Evolutionary conservation across 37 sponge, comb jelly and placozoan species (phyloP).

Genomic region (Spongilla lacustris): DNA sequence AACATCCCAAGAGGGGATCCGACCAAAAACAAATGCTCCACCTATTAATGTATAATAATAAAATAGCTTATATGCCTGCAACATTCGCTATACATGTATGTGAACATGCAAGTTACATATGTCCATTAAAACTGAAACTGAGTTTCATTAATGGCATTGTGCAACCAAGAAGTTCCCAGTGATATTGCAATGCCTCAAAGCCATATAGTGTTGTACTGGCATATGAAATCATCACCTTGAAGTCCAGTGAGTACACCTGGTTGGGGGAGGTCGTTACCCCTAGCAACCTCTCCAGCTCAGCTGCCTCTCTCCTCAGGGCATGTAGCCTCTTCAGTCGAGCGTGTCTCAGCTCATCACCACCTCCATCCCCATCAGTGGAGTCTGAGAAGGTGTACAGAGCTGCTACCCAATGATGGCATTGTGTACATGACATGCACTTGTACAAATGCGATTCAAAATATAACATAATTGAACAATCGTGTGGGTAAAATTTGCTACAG

Average conservation of each 20-base stretch:
- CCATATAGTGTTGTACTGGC: neutral
- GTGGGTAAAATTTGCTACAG: too few species aligned
- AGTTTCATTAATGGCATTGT: too few species aligned
- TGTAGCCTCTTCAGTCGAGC: constrained; percentile 16
- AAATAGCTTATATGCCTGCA: too few species aligned
- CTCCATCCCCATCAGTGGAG: neutral
- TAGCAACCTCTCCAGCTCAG: constrained; percentile 64
- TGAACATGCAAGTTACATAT: too few species aligned
- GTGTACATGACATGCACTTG: too few species aligned
- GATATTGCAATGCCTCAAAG: too few species aligned
- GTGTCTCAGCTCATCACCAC: neutral
- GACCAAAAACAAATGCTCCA: constrained; percentile 89
- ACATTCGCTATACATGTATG: too few species aligned
- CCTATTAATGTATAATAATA: constrained; percentile 11
- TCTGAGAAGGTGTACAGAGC: neutral
- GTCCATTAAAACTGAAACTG: too few species aligned
- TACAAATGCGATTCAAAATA: too few species aligned
- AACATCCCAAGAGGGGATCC: constrained; percentile 90
- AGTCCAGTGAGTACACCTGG: neutral
- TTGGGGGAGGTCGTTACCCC: neutral
- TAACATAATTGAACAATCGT: too few species aligned
- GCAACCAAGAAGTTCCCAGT: too few species aligned
- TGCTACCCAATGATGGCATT: too few species aligned
- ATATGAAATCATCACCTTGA: neutral
- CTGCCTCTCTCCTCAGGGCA: constrained; percentile 39